These are phyloP conservation scores for Megalurothrips usitatus DNA, from an alignment of 2,888 invertebrate genomes.

Conservation along the genomic window DNA sequence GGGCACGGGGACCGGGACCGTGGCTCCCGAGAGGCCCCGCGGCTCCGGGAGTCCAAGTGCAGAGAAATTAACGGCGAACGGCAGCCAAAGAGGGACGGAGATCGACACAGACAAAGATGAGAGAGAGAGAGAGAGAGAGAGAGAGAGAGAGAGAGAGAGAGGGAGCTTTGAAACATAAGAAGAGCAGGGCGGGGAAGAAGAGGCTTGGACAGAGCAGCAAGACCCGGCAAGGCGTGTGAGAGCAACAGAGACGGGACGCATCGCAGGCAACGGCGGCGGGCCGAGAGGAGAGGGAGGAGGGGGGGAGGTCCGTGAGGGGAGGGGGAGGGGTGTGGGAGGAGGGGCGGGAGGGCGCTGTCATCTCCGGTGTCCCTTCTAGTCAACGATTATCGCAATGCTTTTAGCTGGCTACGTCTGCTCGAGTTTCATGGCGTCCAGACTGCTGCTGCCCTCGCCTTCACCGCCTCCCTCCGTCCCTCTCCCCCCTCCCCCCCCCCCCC, in stretches of 20 bases:
- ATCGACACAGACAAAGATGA: not conserved
- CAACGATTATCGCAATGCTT: not conserved
- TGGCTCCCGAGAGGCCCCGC: no score
- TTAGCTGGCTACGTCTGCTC: not conserved
- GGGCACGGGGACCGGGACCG: no score
- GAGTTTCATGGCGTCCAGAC: not conserved
- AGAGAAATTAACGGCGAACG: not conserved
- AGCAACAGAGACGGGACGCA: no score
- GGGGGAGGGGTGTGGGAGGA: no score
- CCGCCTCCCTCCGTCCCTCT: not conserved
- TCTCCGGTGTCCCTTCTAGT: not conserved
- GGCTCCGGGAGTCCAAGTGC: not conserved
- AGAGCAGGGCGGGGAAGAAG: no score
- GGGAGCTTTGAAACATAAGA: no score
- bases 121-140: not conserved
- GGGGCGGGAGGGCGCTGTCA: not conserved
- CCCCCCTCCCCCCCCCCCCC: not conserved
- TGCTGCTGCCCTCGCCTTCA: not conserved
- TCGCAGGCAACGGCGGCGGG: no score
- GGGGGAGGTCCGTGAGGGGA: no score
- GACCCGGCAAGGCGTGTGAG: no score
- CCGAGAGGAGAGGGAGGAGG: not conserved
- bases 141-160: not conserved
- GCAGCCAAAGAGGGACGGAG: not conserved
- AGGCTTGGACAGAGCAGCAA: no score